Conservation (phyloP, 2,797 vertebrate species). For the Moxostoma hubbsi region DNA sequence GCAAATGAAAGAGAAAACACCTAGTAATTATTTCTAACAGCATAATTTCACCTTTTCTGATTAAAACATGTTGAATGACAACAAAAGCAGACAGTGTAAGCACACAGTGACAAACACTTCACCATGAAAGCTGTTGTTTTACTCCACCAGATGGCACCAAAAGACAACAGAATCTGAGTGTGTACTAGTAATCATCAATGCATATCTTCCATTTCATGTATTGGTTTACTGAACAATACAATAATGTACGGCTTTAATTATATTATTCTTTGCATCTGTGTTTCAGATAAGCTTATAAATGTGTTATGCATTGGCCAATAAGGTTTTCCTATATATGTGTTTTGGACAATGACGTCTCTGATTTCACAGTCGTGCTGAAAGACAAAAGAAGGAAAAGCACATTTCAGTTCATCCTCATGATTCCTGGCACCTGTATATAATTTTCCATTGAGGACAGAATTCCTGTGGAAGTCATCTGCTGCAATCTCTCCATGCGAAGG, state of each 20-base stretch:
- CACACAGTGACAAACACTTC: no score
- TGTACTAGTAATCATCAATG: no score
- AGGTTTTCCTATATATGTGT: neutral
- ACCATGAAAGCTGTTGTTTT: no score
- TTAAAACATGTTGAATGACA: no score
- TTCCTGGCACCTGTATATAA: slow-evolving; percentile 64
- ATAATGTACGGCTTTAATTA: neutral
- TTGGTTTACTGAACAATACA: no score
- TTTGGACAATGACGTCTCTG: neutral
- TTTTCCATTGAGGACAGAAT: slow-evolving; percentile 61
- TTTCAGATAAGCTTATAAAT: neutral
- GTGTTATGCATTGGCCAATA: neutral
- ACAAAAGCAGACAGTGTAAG: no score
- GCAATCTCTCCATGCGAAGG: slow-evolving; percentile 56
- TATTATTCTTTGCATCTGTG: slow-evolving; percentile 1
- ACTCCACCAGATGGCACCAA: no score
- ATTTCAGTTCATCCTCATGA: slow-evolving; percentile 36
- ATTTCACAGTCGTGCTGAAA: neutral
- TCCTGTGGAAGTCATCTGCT: slow-evolving; percentile 65
- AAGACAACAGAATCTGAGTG: no score
- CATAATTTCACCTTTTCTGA: no score
- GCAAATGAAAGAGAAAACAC: no score
- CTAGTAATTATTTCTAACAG: no score
- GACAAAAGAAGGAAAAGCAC: slow-evolving; percentile 11
- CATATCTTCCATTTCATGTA: no score